Evolutionary conservation across 2,113 vertebrate genomes (phyloP).

Genomic region (Vulpes ferrilata): DNA sequence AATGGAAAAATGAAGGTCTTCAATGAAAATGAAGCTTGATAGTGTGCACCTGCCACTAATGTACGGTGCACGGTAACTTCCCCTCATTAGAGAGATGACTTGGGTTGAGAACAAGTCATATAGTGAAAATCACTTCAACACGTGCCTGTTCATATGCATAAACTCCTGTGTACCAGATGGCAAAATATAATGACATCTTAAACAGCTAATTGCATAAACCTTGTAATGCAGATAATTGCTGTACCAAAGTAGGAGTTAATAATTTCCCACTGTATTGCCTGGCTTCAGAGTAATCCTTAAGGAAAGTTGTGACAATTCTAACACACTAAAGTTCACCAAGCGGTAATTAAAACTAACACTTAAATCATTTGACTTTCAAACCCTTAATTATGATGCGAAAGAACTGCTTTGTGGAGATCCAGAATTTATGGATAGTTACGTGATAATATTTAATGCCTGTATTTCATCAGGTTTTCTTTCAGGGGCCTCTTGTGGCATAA

Average conservation of each 20-base stretch:
- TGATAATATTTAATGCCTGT: conserved; percentile 79
- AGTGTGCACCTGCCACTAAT: conserved; percentile 89
- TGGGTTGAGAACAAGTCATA: conserved; percentile 91
- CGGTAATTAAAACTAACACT: conserved; percentile 92
- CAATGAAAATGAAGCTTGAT: conserved; percentile 89
- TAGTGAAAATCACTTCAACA: conserved; percentile 91
- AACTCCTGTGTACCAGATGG: conserved; percentile 93
- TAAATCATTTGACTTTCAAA: conserved; percentile 92
- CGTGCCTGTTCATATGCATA: conserved; percentile 91
- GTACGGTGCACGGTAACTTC: conserved; percentile 87
- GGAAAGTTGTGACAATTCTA: conserved; percentile 92
- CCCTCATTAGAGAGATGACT: conserved; percentile 91
- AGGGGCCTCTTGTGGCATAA: background rate
- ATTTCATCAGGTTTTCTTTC: conserved; percentile 80
- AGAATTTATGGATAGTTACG: conserved; percentile 86
- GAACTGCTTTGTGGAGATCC: conserved; percentile 88
- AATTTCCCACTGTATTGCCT: conserved; percentile 91
- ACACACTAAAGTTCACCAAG: conserved; percentile 91
- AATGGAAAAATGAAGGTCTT: conserved; percentile 89
- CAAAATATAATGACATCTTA: conserved; percentile 93
- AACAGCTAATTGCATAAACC: conserved; percentile 93
- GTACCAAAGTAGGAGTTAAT: conserved; percentile 91
- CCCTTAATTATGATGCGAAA: conserved; percentile 89
- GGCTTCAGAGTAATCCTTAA: conserved; percentile 91
- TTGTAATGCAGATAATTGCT: conserved; percentile 92